These are phyloP conservation scores for Acanthopagrus latus DNA, from an alignment of 2,797 vertebrate genomes.

Conservation along the genomic window DNA sequence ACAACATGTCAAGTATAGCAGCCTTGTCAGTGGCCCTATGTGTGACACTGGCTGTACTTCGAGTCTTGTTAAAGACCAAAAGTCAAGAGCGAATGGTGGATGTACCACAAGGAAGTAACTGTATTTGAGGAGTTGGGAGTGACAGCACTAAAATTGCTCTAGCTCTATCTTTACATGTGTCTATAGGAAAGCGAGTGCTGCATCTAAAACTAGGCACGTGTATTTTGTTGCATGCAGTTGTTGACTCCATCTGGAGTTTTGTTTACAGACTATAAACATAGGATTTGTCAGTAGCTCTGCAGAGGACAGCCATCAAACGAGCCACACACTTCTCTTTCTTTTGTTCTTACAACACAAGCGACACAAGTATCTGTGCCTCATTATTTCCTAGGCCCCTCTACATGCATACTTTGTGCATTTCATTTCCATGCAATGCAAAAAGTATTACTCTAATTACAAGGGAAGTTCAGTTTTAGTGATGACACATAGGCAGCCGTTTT, in stretches of 20 bases:
- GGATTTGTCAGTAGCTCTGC: slow-evolving; percentile 20
- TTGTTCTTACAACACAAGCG: slow-evolving; percentile 36
- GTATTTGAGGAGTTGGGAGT: too few species aligned
- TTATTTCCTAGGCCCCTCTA: slow-evolving; percentile 56
- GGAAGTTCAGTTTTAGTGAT: neutral
- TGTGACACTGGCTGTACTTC: too few species aligned
- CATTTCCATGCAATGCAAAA: slow-evolving; percentile 1
- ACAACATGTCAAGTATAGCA: too few species aligned
- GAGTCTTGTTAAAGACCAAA: too few species aligned
- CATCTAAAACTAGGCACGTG: neutral
- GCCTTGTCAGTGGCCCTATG: too few species aligned
- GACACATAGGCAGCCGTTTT: neutral
- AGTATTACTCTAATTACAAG: slow-evolving; percentile 32
- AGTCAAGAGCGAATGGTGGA: too few species aligned
- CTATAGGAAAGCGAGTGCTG: neutral
- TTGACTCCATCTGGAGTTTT: slow-evolving; percentile 1
- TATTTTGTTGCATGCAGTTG: neutral
- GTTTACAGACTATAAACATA: slow-evolving; percentile 12
- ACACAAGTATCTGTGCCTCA: slow-evolving; percentile 37
- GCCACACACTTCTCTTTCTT: slow-evolving; percentile 11
- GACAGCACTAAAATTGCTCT: neutral
- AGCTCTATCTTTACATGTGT: neutral
- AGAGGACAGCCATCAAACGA: slow-evolving; percentile 30
- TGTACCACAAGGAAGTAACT: too few species aligned
- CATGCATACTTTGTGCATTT: slow-evolving; percentile 8